Evolutionary conservation across 2,888 invertebrate genomes (phyloP), one percentile per base, ranked within the genome.

Genomic region (Epistrophe eligans): DNA sequence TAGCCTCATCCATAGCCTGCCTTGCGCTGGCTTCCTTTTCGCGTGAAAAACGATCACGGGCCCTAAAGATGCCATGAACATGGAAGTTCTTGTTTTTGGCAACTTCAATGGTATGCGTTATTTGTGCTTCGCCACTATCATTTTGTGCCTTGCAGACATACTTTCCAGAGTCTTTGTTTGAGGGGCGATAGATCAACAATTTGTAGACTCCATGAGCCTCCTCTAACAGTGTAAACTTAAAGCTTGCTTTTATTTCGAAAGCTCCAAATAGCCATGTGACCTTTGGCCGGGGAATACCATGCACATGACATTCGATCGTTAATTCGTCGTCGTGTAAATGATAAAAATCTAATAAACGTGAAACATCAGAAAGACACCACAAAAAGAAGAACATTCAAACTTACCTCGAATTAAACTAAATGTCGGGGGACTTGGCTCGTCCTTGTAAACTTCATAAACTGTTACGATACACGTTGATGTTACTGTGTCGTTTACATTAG

Each of bases 381-480:
- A 45, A 57, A 11, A 57, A 94, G 94, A 40, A 91, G 92, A 35
- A 35, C n/a, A 2, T 48, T 32, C n/a, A 19, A 50, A 79, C 89
- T 94, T 95, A 94, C 93, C 91, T 91, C 94, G 94, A n/a, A 94
- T 93, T 90, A 96, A 94, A 13, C 96, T 96, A 91, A 97, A 97
- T 17, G 95, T 96, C 24, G 97, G 96, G 19, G 96, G 95, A 84
- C 95, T 94, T 0, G 96, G 95, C 70, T 95, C 94, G 24, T 95
- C 94, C 91, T 96, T 93, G 90, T 95, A 96, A 88, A 95, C 95
- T 79, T 96, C 96, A 90, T 96, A 96, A 72, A 97, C 95, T 90
- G 95, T 95, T 24, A 98, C 93, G 89, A 95, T 95, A 58, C 97
- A 96, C n/a, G 95, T 95, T 9, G 96, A 95, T 64, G 94, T 94